Percentiles rank a stretch among this genome's conserved stretches.
phyloP scores from a whole-genome alignment of 2,113 vertebrate genomes.

The Lepisosteus oculatus region DNA sequence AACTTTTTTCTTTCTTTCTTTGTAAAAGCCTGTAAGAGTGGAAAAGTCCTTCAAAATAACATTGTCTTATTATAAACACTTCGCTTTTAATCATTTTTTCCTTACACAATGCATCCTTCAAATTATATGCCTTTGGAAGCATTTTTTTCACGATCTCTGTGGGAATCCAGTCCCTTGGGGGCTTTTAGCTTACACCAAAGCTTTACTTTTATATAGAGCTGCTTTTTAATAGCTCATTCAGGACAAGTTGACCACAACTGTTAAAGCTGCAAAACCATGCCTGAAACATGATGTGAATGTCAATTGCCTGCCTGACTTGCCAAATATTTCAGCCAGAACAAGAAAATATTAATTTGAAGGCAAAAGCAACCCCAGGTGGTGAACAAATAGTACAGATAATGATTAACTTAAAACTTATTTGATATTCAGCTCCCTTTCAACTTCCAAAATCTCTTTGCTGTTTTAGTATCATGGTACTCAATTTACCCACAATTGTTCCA shows the following conservation, averaged over 20 bases:
- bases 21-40: constrained; percentile 59
- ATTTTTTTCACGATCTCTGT: constrained; percentile 55
- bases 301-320: constrained; percentile 26
- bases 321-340: no score
- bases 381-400: no score
- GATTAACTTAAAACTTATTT: no score
- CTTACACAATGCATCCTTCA: constrained; percentile 56
- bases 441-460: no score
- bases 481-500: no score
- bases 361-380: no score
- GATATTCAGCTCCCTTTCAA: no score
- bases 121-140: constrained; percentile 66
- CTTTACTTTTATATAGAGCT: constrained; percentile 66
- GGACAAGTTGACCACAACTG: constrained; percentile 61
- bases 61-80: constrained; percentile 77
- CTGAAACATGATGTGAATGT: constrained; percentile 67
- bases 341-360: no score
- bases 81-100: constrained; percentile 73
- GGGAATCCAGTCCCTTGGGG: constrained; percentile 63
- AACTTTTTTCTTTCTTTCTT: constrained; percentile 33
- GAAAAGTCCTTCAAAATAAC: constrained; percentile 68
- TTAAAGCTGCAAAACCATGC: constrained; percentile 60
- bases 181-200: constrained; percentile 68
- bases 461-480: no score
- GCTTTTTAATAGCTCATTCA: constrained; percentile 52